phyloP scores from a whole-genome alignment of 2,888 invertebrate species.

The Thysanoteuthis rhombus region DNA sequence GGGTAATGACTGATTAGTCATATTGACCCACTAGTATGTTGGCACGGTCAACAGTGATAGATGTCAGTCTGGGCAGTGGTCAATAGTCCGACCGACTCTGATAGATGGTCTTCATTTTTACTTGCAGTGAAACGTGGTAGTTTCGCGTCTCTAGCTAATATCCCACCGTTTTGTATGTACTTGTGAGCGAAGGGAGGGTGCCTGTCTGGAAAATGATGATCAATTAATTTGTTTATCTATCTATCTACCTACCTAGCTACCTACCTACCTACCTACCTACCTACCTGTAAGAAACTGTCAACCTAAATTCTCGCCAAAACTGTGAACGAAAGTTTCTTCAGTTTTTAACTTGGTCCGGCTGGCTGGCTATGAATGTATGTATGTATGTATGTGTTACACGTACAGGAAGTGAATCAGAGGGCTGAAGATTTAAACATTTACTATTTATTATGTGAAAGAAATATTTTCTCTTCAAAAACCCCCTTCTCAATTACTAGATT shows the following conservation, averaged over 20 bases:
- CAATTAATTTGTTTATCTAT: neutral
- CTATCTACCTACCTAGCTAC: neutral
- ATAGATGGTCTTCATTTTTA: neutral
- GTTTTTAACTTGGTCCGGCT: too few relatives aligned
- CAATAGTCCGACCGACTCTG: neutral
- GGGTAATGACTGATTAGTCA: neutral
- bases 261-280: too few relatives aligned
- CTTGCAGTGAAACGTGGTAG: neutral
- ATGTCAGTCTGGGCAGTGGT: slow-evolving; percentile 12
- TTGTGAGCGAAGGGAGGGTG: neutral
- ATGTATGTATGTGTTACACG: too few relatives aligned
- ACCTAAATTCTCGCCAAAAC: too few relatives aligned
- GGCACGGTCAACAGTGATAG: neutral
- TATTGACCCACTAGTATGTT: neutral
- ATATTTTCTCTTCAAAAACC: too few relatives aligned
- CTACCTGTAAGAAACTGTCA: too few relatives aligned
- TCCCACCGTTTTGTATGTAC: neutral
- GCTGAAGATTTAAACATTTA: too few relatives aligned
- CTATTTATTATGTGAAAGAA: too few relatives aligned
- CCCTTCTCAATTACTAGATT: too few relatives aligned
- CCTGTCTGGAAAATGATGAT: neutral
- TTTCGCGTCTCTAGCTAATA: neutral
- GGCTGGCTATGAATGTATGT: too few relatives aligned
- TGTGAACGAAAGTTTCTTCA: too few relatives aligned
- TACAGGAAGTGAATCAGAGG: too few relatives aligned